phyloP scores from a whole-genome alignment of 2,797 vertebrate genomes.

The Cetoscarus ocellatus region DNA sequence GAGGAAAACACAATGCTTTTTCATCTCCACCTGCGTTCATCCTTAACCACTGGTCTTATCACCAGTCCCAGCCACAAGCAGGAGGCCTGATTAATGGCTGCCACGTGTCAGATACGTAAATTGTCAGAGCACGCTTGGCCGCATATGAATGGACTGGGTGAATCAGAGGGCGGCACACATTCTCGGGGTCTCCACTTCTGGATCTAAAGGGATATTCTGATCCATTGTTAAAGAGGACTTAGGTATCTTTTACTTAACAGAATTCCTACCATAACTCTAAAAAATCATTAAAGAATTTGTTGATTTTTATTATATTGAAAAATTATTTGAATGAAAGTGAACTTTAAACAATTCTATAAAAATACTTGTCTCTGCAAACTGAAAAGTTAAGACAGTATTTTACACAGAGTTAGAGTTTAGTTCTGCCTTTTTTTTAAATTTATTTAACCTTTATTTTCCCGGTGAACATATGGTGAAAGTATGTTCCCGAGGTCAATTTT shows the following conservation, averaged over 20 bases:
- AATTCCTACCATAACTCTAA: background rate
- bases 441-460: too few relatives aligned
- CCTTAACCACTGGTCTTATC: conserved; percentile 59
- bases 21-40: conserved; percentile 40
- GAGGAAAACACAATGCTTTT: conserved; percentile 31
- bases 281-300: too few relatives aligned
- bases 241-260: background rate
- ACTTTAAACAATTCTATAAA: too few relatives aligned
- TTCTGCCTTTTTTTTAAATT: too few relatives aligned
- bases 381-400: too few relatives aligned
- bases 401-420: too few relatives aligned
- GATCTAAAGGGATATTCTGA: background rate
- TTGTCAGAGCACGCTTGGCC: conserved; percentile 51
- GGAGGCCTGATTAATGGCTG: conserved; percentile 73
- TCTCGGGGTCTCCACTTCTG: conserved; percentile 14
- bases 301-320: too few relatives aligned
- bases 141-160: conserved; percentile 50
- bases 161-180: conserved; percentile 28
- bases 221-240: background rate
- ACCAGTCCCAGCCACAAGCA: conserved; percentile 49
- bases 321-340: too few relatives aligned
- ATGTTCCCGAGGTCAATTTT: too few relatives aligned
- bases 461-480: too few relatives aligned
- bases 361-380: too few relatives aligned
- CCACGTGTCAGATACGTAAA: conserved; percentile 62